Percentiles rank a stretch among this genome's conserved stretches.
phyloP scores from a whole-genome alignment of 2,113 vertebrate species.

The Ptilorrhoa leucosticta region DNA sequence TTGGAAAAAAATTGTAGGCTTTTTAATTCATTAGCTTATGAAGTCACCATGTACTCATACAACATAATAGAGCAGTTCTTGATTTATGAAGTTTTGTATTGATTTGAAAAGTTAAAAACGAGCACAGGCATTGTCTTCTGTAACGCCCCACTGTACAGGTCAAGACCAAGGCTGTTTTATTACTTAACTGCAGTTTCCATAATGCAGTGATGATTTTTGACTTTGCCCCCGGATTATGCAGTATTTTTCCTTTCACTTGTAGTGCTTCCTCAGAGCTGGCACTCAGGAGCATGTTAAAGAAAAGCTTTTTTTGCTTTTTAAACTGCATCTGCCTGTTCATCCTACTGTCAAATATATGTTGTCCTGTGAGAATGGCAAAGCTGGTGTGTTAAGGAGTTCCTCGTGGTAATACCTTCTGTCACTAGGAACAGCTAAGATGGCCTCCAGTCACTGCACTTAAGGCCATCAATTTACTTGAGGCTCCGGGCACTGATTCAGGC shows the following conservation, averaged over 20 bases:
- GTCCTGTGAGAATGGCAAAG: neutral
- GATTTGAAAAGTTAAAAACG: neutral
- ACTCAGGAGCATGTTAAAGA: neutral
- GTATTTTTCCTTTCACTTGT: neutral
- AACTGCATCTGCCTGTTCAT: neutral
- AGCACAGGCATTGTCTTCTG: neutral
- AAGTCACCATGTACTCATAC: neutral
- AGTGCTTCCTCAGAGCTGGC: neutral
- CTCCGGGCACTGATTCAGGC: conserved; percentile 2
- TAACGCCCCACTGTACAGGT: neutral
- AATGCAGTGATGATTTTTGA: conserved; percentile 5
- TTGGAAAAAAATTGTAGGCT: neutral
- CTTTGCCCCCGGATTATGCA: conserved; percentile 9
- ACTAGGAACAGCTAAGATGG: conserved; percentile 25
- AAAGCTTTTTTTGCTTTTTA: neutral
- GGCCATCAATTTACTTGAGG: neutral
- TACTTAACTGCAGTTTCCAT: neutral
- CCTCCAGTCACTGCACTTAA: conserved; percentile 41
- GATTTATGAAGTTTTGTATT: neutral
- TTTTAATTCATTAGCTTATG: neutral
- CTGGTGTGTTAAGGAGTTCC: neutral
- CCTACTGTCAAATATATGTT: neutral
- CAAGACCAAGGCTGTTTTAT: neutral
- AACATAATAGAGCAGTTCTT: neutral
- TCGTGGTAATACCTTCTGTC: neutral